Evolutionary conservation across 2,888 invertebrate species (phyloP).

Genomic region (Leptopilina myrica): DNA sequence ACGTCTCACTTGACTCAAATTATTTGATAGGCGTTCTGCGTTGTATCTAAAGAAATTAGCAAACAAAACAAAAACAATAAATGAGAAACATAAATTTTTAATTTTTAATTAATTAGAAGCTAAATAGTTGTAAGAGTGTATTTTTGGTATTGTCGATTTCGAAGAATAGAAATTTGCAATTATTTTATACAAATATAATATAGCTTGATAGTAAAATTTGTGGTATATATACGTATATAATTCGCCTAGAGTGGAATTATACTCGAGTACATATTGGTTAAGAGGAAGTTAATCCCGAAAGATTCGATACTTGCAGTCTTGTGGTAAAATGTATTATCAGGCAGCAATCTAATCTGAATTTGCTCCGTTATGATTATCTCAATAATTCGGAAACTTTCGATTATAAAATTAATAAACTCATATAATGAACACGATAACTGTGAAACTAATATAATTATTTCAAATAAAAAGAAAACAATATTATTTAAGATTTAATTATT

Average conservation of each 20-base stretch:
- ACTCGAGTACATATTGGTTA: slow-evolving; percentile 9
- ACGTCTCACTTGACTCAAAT: slow-evolving; percentile 81
- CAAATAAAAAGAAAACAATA: too few species aligned
- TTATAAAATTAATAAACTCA: background rate
- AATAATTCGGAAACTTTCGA: background rate
- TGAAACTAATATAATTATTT: background rate
- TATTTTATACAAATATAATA: background rate
- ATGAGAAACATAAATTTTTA: background rate
- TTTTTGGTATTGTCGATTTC: background rate
- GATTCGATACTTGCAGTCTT: slow-evolving; percentile 8
- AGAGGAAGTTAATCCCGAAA: slow-evolving; percentile 27
- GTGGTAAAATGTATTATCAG: slow-evolving; percentile 8
- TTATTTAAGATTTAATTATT: too few species aligned
- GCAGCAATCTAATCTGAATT: background rate
- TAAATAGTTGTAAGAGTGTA: background rate
- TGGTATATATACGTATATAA: background rate
- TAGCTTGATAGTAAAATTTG: background rate
- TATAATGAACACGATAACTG: background rate
- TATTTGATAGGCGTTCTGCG: slow-evolving; percentile 86
- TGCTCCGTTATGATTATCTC: background rate
- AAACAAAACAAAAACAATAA: background rate
- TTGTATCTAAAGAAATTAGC: slow-evolving; percentile 81
- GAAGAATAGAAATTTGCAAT: slow-evolving; percentile 21
- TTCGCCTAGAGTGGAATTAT: background rate
- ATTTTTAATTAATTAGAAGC: too few species aligned